phyloP scores from a whole-genome alignment of 2,797 vertebrate genomes.

The Lepus townsendii region DNA sequence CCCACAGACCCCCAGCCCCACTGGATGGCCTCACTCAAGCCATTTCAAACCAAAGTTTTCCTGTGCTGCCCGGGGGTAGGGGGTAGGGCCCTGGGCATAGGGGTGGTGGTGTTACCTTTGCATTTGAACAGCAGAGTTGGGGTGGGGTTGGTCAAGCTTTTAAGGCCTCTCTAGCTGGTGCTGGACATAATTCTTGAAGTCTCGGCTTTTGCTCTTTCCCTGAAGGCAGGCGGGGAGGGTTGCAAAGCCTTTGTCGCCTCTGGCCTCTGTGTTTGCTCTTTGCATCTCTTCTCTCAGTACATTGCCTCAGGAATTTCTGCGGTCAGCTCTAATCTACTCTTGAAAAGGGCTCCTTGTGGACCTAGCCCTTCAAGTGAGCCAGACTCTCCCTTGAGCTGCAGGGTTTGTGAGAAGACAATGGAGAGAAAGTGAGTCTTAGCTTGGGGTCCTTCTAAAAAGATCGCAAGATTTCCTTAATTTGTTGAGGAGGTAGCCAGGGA shows the following conservation, averaged over 20 bases:
- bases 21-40: neutral
- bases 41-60: neutral
- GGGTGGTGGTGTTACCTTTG: neutral
- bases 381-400: neutral
- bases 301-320: conserved; percentile 69
- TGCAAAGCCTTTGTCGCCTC: conserved; percentile 34
- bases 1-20: too few species aligned
- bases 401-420: conserved; percentile 54
- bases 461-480: neutral
- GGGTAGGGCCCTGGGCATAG: neutral
- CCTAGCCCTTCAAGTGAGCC: conserved; percentile 46
- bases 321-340: conserved; percentile 69
- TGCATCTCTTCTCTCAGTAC: conserved; percentile 51
- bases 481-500: neutral
- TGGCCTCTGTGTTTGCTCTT: conserved; percentile 45
- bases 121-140: neutral
- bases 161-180: neutral
- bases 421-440: conserved; percentile 53
- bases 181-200: conserved; percentile 70
- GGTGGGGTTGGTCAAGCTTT: neutral
- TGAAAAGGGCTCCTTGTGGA: conserved; percentile 62
- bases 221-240: neutral
- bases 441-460: neutral
- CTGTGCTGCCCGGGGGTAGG: neutral
- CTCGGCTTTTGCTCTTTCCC: neutral